Evolutionary conservation across 53 echinoderm and acorn worm genomes (phyloP).

Genomic region (Temnopleurus reevesii): DNA sequence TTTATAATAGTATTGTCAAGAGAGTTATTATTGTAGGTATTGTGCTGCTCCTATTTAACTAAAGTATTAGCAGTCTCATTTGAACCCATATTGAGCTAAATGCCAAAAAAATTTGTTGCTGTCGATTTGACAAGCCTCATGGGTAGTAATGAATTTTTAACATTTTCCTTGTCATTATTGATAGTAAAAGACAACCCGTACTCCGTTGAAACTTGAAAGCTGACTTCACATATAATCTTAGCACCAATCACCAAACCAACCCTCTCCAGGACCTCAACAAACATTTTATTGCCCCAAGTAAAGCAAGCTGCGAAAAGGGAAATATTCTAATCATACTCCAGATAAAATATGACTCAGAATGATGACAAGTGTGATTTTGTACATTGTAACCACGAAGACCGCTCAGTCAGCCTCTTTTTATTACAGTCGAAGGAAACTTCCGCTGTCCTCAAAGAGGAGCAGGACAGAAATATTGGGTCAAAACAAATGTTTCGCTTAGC

Average conservation of each 20-base stretch:
- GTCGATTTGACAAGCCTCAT: too few species aligned
- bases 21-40: neutral
- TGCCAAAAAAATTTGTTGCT: neutral
- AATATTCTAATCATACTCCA: neutral
- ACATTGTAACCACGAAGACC: neutral
- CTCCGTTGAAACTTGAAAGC: too few species aligned
- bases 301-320: neutral
- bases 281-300: neutral
- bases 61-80: neutral
- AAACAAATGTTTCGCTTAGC: too few species aligned
- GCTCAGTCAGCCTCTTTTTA: neutral
- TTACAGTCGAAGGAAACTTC: neutral
- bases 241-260: neutral
- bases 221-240: neutral
- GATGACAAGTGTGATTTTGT: slow-evolving; percentile 10
- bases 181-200: neutral
- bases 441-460: neutral
- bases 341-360: neutral
- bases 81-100: neutral
- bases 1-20: neutral
- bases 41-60: neutral
- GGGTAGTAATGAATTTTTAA: too few species aligned
- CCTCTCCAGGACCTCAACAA: neutral
- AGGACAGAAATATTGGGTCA: neutral
- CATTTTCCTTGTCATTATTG: too few species aligned